These are phyloP conservation scores for Oreonectes daqikongensis DNA, from an alignment of 2,797 vertebrate genomes.

Conservation along the genomic window DNA sequence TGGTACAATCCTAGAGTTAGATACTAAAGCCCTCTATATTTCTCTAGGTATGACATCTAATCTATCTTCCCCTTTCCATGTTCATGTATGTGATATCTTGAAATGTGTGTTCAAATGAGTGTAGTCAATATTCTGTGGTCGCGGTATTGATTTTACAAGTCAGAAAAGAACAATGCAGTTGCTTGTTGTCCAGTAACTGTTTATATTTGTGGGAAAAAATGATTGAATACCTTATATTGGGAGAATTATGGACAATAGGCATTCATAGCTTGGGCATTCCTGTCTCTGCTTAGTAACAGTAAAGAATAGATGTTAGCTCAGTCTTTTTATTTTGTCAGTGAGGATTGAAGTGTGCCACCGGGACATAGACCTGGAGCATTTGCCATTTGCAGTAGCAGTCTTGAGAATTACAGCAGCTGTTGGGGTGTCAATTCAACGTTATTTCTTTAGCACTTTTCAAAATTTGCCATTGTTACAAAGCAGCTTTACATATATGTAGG, in stretches of 20 bases:
- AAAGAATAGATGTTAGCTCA: not conserved
- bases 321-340: constrained; percentile 11
- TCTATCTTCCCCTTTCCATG: not conserved
- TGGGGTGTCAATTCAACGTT: no score
- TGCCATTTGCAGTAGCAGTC: constrained; percentile 24
- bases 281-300: not conserved
- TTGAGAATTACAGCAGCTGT: constrained; percentile 18
- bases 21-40: not conserved
- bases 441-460: no score
- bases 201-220: not conserved
- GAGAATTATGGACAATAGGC: not conserved
- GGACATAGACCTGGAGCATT: constrained; percentile 16
- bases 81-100: not conserved
- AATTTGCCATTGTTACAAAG: no score
- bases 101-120: not conserved
- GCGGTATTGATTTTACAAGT: not conserved
- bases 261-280: not conserved
- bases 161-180: not conserved
- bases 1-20: not conserved
- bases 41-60: not conserved
- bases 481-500: no score
- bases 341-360: constrained; percentile 38
- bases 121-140: not conserved
- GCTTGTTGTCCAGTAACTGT: not conserved
- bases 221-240: not conserved